Conservation (phyloP, 2,797 vertebrate species). For the Thamnophis elegans region DNA sequence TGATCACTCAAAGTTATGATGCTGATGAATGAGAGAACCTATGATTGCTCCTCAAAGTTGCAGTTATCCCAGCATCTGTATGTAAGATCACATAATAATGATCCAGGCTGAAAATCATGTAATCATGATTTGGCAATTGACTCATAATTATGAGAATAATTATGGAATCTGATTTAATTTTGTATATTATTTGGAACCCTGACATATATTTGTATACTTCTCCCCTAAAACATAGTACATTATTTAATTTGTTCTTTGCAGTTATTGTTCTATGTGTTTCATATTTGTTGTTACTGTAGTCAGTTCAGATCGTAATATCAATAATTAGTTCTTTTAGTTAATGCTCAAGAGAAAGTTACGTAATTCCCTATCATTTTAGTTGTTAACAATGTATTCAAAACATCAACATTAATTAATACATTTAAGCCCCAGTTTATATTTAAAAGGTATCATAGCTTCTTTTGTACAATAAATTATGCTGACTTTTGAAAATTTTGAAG, state of each 20-base stretch:
- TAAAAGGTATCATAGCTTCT: background rate
- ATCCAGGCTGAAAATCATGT: background rate
- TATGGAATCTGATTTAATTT: too few species aligned
- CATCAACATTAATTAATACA: background rate
- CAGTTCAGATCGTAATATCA: background rate
- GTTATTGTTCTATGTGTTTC: background rate
- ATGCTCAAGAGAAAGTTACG: background rate
- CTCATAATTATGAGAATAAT: too few species aligned
- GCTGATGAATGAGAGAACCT: background rate
- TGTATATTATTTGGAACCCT: too few species aligned
- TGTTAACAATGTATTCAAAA: background rate
- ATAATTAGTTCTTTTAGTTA: background rate
- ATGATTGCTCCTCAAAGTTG: background rate
- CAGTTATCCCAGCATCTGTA: background rate
- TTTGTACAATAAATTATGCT: background rate
- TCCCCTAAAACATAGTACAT: background rate
- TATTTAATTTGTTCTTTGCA: background rate
- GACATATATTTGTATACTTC: background rate
- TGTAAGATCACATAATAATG: background rate
- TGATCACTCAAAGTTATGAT: background rate
- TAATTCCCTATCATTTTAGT: background rate
- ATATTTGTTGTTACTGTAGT: background rate
- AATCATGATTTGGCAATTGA: too few species aligned
- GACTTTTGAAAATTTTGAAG: conserved; percentile 12
- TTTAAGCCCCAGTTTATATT: background rate